A percentile compares a stretch with the other conserved stretches of the same genome.
These are phyloP conservation scores for Drosophila algonquin DNA, from an alignment of 2,888 invertebrate species.

Conservation along the genomic window DNA sequence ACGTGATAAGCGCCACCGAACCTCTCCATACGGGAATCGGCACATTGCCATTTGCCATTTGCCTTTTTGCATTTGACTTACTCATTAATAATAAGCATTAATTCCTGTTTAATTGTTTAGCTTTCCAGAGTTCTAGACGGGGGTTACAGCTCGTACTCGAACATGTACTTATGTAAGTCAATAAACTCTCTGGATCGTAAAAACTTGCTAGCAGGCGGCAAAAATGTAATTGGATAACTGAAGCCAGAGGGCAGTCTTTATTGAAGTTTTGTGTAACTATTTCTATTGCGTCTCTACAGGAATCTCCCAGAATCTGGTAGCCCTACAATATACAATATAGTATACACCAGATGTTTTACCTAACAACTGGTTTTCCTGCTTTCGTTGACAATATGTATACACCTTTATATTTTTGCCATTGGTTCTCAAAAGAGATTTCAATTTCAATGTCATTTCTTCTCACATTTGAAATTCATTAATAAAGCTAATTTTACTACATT, in stretches of 20 bases:
- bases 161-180: conserved; percentile 25
- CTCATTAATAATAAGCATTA: conserved; percentile 34
- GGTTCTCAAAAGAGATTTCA: no score
- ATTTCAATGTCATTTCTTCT: no score
- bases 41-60: neutral
- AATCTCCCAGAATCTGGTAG: neutral
- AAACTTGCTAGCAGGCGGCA: neutral
- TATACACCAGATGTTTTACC: neutral
- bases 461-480: no score
- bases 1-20: conserved; percentile 59
- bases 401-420: neutral
- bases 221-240: neutral
- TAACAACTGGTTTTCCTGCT: no score
- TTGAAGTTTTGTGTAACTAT: neutral
- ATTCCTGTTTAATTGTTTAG: conserved; percentile 51
- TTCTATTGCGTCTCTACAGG: neutral
- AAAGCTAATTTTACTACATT: no score
- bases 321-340: neutral
- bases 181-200: conserved; percentile 12
- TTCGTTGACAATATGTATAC: neutral
- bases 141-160: neutral
- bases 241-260: neutral
- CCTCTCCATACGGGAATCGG: conserved; percentile 20
- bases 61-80: conserved; percentile 4
- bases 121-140: conserved; percentile 7